Percentiles rank a stretch among this genome's conserved stretches.
phyloP scores from a whole-genome alignment of 2,797 vertebrate genomes.

The Trachops cirrhosus region DNA sequence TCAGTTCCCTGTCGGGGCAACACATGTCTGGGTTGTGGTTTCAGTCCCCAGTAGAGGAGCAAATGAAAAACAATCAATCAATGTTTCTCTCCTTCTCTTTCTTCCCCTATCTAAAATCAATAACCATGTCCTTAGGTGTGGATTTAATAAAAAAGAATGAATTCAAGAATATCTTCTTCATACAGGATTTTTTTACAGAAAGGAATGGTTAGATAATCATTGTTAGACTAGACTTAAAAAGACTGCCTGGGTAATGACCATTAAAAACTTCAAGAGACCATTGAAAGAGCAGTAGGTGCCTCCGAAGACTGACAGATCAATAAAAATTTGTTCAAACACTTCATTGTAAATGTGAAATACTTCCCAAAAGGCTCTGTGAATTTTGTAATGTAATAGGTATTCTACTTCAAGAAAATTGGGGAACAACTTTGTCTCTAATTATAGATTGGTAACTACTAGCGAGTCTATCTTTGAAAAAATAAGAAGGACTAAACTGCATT shows the following conservation, averaged over 20 bases:
- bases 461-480: slow-evolving; percentile 18
- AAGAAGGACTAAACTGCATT: background rate
- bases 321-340: background rate
- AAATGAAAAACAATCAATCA: background rate
- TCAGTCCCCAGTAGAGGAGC: background rate
- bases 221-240: background rate
- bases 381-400: background rate
- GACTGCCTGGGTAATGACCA: background rate
- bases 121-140: background rate
- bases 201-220: background rate
- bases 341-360: background rate
- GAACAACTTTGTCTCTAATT: background rate
- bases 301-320: background rate
- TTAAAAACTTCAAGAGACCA: background rate
- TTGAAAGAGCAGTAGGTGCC: background rate
- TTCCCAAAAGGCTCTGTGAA: background rate
- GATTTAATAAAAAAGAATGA: background rate
- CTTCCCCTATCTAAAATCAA: background rate
- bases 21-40: background rate
- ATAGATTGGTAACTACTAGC: background rate
- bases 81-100: background rate
- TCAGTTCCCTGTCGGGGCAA: background rate
- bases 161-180: background rate
- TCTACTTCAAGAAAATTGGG: background rate
- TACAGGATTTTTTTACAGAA: background rate